Percentiles rank a stretch among this genome's conserved stretches.
These are phyloP conservation scores for Moxostoma hubbsi DNA, from an alignment of 2,797 vertebrate species.

Conservation along the genomic window DNA sequence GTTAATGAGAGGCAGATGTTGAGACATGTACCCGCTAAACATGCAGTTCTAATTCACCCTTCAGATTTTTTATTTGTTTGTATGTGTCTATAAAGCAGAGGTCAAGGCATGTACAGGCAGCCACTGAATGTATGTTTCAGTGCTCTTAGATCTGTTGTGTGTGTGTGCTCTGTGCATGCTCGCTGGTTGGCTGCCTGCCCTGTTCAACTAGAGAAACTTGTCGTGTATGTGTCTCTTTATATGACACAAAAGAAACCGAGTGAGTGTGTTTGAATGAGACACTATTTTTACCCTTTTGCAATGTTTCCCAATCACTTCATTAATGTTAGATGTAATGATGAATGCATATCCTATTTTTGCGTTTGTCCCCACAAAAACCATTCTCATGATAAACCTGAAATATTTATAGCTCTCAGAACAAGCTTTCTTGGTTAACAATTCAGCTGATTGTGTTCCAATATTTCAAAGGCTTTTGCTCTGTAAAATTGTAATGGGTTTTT, in stretches of 20 bases:
- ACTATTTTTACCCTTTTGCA: not conserved
- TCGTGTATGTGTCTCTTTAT: not conserved
- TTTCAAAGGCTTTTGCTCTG: no score
- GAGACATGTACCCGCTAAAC: slow-evolving; percentile 22
- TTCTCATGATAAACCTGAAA: slow-evolving; percentile 36
- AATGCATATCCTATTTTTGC: slow-evolving; percentile 25
- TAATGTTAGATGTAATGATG: slow-evolving; percentile 14
- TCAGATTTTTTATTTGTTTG: slow-evolving; percentile 15
- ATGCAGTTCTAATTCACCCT: slow-evolving; percentile 9
- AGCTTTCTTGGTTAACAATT: slow-evolving; percentile 3
- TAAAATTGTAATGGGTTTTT: not conserved
- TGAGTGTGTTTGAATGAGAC: not conserved
- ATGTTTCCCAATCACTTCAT: not conserved
- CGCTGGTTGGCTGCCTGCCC: slow-evolving; percentile 28
- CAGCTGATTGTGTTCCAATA: not conserved
- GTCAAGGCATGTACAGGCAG: slow-evolving; percentile 43
- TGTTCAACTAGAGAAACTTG: slow-evolving; percentile 51
- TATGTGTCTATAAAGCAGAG: slow-evolving; percentile 14
- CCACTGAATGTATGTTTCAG: no score
- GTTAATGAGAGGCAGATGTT: slow-evolving; percentile 29
- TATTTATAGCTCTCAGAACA: slow-evolving; percentile 30
- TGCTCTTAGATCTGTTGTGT: not conserved
- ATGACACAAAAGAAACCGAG: not conserved
- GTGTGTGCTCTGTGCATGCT: slow-evolving; percentile 12
- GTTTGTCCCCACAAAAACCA: not conserved